A percentile compares a stretch with the other conserved stretches of the same genome.
phyloP scores from a whole-genome alignment of 2,888 invertebrate genomes.

The Epistrophe grossulariae region DNA sequence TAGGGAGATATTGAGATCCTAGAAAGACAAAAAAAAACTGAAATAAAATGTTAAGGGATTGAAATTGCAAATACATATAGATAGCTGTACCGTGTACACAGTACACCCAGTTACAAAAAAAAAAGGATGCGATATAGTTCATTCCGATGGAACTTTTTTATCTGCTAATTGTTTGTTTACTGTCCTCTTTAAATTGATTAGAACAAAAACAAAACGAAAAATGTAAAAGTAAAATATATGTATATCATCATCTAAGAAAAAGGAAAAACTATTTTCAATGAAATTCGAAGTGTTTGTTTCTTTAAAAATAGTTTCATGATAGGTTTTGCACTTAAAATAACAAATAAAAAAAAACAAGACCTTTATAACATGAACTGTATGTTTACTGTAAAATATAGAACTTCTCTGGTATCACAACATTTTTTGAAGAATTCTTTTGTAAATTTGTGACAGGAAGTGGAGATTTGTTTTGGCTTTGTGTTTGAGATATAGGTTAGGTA shows the following conservation, averaged over 20 bases:
- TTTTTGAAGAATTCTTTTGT: background rate
- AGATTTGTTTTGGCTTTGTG: background rate
- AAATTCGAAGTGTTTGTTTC: background rate
- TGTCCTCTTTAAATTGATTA: background rate
- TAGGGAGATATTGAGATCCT: too few species aligned
- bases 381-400: background rate
- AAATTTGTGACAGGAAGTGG: background rate
- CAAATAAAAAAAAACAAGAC: background rate
- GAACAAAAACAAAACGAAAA: background rate
- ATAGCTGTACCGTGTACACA: too few species aligned
- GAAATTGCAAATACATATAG: background rate
- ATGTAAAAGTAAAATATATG: background rate
- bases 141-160: slow-evolving; percentile 22
- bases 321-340: background rate
- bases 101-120: background rate
- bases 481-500: background rate
- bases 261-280: background rate
- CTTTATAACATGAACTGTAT: background rate
- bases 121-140: slow-evolving; percentile 9
- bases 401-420: background rate
- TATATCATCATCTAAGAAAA: background rate
- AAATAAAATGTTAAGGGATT: slow-evolving; percentile 26
- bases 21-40: background rate
- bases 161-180: slow-evolving; percentile 34
- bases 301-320: background rate